A percentile compares a stretch with the other conserved stretches of the same genome.
Conservation (phyloP, 2,113 vertebrate genomes). For the Salminus brasiliensis region DNA sequence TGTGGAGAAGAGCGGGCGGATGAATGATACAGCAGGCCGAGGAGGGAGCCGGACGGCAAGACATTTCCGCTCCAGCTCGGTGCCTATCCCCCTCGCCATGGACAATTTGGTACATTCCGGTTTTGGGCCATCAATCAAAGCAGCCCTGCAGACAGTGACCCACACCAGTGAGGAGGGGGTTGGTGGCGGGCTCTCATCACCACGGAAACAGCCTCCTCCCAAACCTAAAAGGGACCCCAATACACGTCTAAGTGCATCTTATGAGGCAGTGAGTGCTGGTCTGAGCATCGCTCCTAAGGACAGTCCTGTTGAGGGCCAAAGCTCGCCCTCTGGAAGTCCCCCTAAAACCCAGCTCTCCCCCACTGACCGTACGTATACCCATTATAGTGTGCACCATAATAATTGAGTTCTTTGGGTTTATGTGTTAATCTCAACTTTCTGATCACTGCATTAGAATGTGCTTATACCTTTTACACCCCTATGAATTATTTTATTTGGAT, state of each 20-base stretch:
- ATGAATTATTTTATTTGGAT: neutral
- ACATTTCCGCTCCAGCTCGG: constrained; percentile 80
- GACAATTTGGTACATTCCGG: constrained; percentile 80
- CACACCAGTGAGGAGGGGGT: constrained; percentile 80
- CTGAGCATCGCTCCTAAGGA: constrained; percentile 86
- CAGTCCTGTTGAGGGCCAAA: constrained; percentile 81
- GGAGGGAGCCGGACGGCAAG: constrained; percentile 72
- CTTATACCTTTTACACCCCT: neutral
- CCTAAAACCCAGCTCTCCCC: constrained; percentile 75
- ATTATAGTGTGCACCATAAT: neutral
- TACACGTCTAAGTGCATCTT: constrained; percentile 93
- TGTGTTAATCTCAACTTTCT: neutral
- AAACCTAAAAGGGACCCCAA: constrained; percentile 97
- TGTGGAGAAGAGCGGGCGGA: constrained; percentile 79
- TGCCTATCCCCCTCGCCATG: constrained; percentile 77
- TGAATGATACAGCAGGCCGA: constrained; percentile 67
- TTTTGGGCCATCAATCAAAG: constrained; percentile 79
- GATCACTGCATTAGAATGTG: neutral
- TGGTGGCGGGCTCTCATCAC: constrained; percentile 79
- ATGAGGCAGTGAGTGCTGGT: constrained; percentile 92
- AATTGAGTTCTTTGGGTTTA: neutral
- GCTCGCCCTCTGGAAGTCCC: constrained; percentile 73
- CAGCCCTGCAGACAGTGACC: constrained; percentile 80
- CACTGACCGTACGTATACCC: constrained; percentile 68
- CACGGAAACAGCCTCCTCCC: constrained; percentile 95